A percentile compares a stretch with the other conserved stretches of the same genome.
phyloP scores from a whole-genome alignment of 2,797 vertebrate genomes.

The Otolemur crassicaudatus region DNA sequence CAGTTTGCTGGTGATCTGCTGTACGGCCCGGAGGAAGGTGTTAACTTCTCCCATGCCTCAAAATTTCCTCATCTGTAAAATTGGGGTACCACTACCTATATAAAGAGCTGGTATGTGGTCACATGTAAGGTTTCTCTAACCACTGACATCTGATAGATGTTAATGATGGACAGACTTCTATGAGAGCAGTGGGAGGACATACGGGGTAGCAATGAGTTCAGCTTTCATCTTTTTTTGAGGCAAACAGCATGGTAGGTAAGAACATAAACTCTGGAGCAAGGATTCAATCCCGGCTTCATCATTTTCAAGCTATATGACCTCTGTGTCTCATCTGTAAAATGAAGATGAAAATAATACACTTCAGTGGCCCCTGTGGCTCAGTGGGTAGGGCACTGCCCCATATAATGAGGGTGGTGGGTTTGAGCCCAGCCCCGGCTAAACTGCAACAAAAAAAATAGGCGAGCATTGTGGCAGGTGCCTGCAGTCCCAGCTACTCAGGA shows the following conservation, averaged over 20 bases:
- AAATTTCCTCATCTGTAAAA: neutral
- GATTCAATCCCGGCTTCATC: neutral
- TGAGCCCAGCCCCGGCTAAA: no score
- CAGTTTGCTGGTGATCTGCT: neutral
- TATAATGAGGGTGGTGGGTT: no score
- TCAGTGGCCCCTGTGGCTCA: fast-evolving
- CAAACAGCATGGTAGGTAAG: neutral
- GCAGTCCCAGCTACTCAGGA: no score
- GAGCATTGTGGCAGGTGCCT: fast-evolving
- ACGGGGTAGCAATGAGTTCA: neutral
- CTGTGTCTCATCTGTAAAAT: neutral
- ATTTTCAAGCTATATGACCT: neutral
- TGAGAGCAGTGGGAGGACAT: neutral
- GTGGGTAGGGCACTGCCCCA: no score
- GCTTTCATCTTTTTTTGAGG: slow-evolving; percentile 16
- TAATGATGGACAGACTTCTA: neutral
- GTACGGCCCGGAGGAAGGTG: neutral
- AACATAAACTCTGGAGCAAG: neutral
- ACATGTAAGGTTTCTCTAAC: neutral
- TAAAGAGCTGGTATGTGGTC: neutral
- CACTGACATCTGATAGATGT: neutral
- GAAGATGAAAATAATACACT: neutral
- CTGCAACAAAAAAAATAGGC: no score
- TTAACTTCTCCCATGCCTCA: neutral
- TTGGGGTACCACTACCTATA: neutral